phyloP scores from a whole-genome alignment of 2,888 invertebrate species.

The Eilema depressum region DNA sequence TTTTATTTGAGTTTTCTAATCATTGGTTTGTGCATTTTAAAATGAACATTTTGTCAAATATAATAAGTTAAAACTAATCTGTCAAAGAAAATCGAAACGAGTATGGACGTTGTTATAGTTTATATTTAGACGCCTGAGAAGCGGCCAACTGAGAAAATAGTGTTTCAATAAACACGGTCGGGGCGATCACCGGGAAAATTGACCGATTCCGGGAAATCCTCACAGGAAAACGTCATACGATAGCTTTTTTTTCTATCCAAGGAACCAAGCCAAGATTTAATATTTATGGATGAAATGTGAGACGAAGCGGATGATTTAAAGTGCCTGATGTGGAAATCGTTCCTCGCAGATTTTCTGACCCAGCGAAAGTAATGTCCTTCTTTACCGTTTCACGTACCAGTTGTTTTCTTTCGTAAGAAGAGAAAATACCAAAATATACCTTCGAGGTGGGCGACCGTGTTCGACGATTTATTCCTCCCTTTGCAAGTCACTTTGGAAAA shows the following conservation, averaged over 20 bases:
- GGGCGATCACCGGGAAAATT: slow-evolving; percentile 84
- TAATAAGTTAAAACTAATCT: slow-evolving; percentile 31
- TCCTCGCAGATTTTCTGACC: slow-evolving; percentile 85
- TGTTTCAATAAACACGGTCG: slow-evolving; percentile 84
- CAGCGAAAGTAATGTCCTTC: slow-evolving; percentile 83
- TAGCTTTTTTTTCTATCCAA: slow-evolving; percentile 80
- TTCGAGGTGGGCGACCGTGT: slow-evolving; percentile 76
- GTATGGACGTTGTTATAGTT: slow-evolving; percentile 52
- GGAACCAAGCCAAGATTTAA: slow-evolving; percentile 82
- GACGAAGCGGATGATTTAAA: slow-evolving; percentile 85
- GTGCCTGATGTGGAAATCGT: slow-evolving; percentile 85
- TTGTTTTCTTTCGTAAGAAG: slow-evolving; percentile 80
- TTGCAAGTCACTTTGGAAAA: slow-evolving; percentile 76
- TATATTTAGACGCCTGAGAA: slow-evolving; percentile 66
- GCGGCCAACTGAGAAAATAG: slow-evolving; percentile 80
- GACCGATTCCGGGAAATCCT: slow-evolving; percentile 84
- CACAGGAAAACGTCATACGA: slow-evolving; percentile 79
- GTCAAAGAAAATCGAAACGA: slow-evolving; percentile 32
- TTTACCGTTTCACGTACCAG: slow-evolving; percentile 83
- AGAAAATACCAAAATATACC: slow-evolving; percentile 78
- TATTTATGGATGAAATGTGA: slow-evolving; percentile 87
- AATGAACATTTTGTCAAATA: slow-evolving; percentile 7
- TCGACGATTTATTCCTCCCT: slow-evolving; percentile 80
- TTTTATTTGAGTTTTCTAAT: neutral
- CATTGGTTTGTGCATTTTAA: neutral